Evolutionary conservation across 2,888 invertebrate species (phyloP).

Genomic region (Cerastoderma edule): DNA sequence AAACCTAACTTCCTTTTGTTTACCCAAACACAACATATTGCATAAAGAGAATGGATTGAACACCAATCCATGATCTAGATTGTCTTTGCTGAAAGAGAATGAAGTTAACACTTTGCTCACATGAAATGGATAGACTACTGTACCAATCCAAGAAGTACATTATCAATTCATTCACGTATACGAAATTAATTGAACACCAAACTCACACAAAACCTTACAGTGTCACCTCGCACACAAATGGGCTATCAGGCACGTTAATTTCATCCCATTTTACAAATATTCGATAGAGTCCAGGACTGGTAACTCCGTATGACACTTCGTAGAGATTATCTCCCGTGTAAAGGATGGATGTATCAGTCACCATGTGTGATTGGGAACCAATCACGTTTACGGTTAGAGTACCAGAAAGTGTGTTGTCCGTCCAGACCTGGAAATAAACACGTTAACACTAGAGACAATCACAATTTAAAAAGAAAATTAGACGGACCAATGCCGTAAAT

Average conservation of each 20-base stretch:
- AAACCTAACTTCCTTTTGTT: too few relatives aligned
- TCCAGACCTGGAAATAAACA: conserved; percentile 71
- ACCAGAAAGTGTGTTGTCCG: conserved; percentile 68
- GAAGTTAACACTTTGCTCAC: too few relatives aligned
- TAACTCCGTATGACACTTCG: conserved; percentile 80
- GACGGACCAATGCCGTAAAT: too few relatives aligned
- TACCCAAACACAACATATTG: too few relatives aligned
- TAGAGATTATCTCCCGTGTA: conserved; percentile 81
- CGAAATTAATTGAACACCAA: not conserved
- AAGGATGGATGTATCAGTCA: conserved; percentile 77
- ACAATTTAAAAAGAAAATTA: too few relatives aligned
- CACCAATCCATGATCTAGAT: too few relatives aligned
- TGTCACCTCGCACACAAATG: conserved; percentile 69
- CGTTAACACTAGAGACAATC: too few relatives aligned
- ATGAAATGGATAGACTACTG: too few relatives aligned
- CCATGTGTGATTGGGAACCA: conserved; percentile 75
- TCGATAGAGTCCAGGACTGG: conserved; percentile 79
- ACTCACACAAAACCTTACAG: not conserved
- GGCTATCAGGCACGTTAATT: conserved; percentile 71
- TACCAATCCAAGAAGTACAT: too few relatives aligned
- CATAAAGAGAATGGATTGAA: too few relatives aligned
- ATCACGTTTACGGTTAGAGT: conserved; percentile 77
- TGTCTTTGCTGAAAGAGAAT: too few relatives aligned
- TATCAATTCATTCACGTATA: too few relatives aligned
- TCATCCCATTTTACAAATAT: conserved; percentile 80